A percentile compares a stretch with the other conserved stretches of the same genome.
Conservation (phyloP, 2,113 vertebrate species). For the Bos taurus region DNA sequence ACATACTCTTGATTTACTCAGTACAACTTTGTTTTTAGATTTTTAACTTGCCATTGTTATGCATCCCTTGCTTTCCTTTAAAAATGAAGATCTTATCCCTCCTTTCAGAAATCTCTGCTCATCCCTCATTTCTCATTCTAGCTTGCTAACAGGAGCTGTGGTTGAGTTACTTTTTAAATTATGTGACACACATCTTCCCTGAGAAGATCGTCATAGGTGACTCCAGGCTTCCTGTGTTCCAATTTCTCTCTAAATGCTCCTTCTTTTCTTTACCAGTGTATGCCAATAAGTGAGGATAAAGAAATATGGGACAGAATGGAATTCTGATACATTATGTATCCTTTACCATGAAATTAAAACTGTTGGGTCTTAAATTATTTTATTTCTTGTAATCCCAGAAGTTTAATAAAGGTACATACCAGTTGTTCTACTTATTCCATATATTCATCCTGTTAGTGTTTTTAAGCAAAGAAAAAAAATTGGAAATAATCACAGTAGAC, state of each 20-base stretch:
- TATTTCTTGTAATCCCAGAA: neutral
- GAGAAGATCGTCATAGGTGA: neutral
- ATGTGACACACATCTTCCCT: slow-evolving; percentile 35
- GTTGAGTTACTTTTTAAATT: neutral
- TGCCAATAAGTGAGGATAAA: neutral
- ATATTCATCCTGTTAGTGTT: neutral
- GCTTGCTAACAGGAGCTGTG: neutral
- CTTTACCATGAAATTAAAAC: neutral
- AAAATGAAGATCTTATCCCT: neutral
- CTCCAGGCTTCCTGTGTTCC: slow-evolving; percentile 29
- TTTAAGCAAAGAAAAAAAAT: neutral
- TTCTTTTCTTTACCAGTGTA: slow-evolving; percentile 30
- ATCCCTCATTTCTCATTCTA: neutral
- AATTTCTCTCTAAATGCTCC: neutral
- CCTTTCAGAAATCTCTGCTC: neutral
- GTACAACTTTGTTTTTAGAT: neutral
- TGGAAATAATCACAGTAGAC: neutral
- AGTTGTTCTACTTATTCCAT: neutral
- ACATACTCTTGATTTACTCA: neutral
- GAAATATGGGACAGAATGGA: neutral
- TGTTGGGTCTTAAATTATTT: neutral
- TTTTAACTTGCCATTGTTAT: neutral
- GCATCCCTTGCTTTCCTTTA: neutral
- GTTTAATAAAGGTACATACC: neutral
- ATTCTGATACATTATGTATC: neutral